Conservation (phyloP, 2,888 invertebrate species). For the Pediacus dermestoides region DNA sequence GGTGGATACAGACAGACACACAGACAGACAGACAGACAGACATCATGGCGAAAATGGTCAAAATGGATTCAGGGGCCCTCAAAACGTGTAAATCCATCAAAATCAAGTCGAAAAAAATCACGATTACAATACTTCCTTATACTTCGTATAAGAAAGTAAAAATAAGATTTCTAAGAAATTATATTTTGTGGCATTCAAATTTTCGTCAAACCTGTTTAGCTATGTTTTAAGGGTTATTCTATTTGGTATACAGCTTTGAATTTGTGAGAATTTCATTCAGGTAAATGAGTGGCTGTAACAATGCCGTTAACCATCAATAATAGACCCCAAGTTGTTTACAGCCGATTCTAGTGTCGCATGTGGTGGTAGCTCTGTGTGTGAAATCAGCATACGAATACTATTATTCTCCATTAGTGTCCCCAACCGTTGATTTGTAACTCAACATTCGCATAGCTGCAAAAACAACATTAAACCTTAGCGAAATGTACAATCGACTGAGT, state of each 20-base stretch:
- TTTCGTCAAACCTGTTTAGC: no score
- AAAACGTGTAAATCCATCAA: no score
- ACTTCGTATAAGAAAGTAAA: no score
- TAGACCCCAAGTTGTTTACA: conserved; percentile 37
- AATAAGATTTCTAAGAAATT: no score
- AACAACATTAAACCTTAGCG: conserved; percentile 40
- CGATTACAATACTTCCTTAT: no score
- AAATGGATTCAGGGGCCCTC: no score
- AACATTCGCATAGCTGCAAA: conserved; percentile 42
- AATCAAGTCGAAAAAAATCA: no score
- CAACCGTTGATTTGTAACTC: conserved; percentile 45
- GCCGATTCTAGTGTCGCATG: conserved; percentile 32
- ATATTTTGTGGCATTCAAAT: no score
- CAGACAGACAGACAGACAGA: no score
- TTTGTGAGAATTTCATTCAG: conserved; percentile 29
- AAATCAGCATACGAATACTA: conserved; percentile 48
- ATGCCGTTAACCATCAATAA: conserved; percentile 35
- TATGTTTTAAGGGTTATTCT: no score
- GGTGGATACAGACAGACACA: no score
- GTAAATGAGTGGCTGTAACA: conserved; percentile 31
- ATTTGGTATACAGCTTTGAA: conserved; percentile 8
- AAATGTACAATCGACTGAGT: conserved; percentile 28
- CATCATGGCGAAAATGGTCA: no score
- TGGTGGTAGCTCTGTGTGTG: conserved; percentile 38
- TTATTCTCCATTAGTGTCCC: conserved; percentile 48